Base-by-base conservation (phyloP, 1,140 invertebrate species). In the Dryas iulia region DNA sequence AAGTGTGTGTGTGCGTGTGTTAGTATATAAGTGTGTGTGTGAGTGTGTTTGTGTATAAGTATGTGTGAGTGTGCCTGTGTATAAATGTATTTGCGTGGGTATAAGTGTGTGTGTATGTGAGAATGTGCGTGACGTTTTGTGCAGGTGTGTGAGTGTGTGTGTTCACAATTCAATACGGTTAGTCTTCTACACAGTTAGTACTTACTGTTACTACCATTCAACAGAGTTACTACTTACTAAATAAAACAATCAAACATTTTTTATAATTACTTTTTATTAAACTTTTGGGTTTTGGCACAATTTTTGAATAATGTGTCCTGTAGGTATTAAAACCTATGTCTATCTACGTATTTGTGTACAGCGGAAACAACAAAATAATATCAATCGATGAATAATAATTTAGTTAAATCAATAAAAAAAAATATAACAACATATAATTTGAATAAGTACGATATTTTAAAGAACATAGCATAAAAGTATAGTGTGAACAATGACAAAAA, bases 281-380 rank as follows among this genome's bases (percentile, higher is more conserved):
- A 90, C 88, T 91, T 89, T 87, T 85, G 86, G 82, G 89, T 90
- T 91, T 91, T 91, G 89, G 89, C 89, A 91, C 86, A 90, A 90
- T 87, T 88, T 87, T 81, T 88, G 83, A 89, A 86, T 86, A 86
- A 89, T 91, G 89, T 91, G 87, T 80, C 89, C 85, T 81, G 84
- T 87, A 81, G 88, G 86, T 84, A 89, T 72, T 87, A 86, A 83
- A 88, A 87, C 82, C 86, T 86, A 86, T 78, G 77, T 69, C 86
- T 86, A 89, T 69, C 74, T 84, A 84, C 81, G 83, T 83, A 83
- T 59, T 68, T 66, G 69, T 75, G 76, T 65, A 71, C 63, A 76
- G 58, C 74, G 73, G 66, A 76, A 77, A 75, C 68, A 86, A 88
- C 76, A 79, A 79, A 84, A 73, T 71, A 80, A 81, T 78, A 65